A percentile compares a stretch with the other conserved stretches of the same genome.
These are phyloP conservation scores for Campoletis sonorensis DNA, from an alignment of 1,140 invertebrate species.

Conservation along the genomic window DNA sequence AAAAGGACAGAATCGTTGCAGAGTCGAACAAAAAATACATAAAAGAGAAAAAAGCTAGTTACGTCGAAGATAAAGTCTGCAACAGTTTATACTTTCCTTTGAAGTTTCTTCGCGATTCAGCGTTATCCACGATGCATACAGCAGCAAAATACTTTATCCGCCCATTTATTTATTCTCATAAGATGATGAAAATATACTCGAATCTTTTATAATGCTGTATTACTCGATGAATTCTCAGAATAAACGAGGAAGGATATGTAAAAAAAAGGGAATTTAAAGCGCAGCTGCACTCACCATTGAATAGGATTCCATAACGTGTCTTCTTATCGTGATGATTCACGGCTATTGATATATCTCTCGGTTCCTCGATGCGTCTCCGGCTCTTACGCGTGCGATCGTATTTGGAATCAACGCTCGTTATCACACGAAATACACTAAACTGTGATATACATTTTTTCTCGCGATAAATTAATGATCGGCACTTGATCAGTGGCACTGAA, in stretches of 20 bases:
- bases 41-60: no score
- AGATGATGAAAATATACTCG: no score
- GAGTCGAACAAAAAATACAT: no score
- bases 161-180: no score
- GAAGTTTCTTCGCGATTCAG: no score
- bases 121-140: no score
- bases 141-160: no score
- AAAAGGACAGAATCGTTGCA: no score
- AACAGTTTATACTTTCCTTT: no score
- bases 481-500: slow-evolving; percentile 5
- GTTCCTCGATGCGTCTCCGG: background rate
- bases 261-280: slow-evolving; percentile 16
- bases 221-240: slow-evolving; percentile 3
- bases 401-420: background rate
- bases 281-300: slow-evolving; percentile 61
- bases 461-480: background rate
- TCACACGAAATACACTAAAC: background rate
- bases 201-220: no score
- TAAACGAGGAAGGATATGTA: background rate
- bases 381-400: background rate
- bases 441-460: background rate
- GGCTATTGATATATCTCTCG: slow-evolving; percentile 27
- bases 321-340: slow-evolving; percentile 43
- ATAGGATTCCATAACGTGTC: slow-evolving; percentile 67
- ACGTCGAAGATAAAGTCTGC: no score